Evolutionary conservation across 2,797 vertebrate species (phyloP), one percentile per base, ranked within the genome.

Genomic region (Bryconaethiops microstoma): DNA sequence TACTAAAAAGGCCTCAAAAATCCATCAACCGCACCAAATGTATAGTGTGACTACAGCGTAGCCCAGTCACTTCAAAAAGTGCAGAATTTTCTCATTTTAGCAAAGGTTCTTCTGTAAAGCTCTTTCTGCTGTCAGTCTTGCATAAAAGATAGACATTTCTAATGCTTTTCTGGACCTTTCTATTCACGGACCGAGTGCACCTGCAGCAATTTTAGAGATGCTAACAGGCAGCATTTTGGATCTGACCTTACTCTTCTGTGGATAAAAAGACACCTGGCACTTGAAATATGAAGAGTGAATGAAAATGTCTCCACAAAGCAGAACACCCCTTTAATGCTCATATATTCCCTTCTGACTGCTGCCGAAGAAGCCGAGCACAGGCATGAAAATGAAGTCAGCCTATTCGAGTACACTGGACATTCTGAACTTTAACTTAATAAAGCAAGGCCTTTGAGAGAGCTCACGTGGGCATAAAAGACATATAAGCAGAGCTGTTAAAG

Each of bases 401-500:
- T 10, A 19, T 29, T 35, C 52, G 10, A 21, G 65, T 59, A 68
- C 59, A 54, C 74, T 68, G 48, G 74, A 74, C 14, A 29, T 21
- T 35, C 21, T 13, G 62, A 76, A 68, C 40, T 64, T 76, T n/a
- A 52, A 70, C 21, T 78, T 63, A 76, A 76, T 80, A 77, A 76
- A 63, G 35, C 50, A 67, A 80, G 84, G 85, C 84, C 65, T 79
- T 62, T 65, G 82, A 55, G 40, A 83, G 82, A 68, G 72, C 77
- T 86, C 85, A 83, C 77, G 29, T 77, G 73, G 78, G 59, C 84
- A 88, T 85, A 71, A 86, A 86, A 83, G 67, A 84, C 78, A 85
- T 86, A 90, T 87, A 63, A 91, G 87, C 83, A 80, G 78, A 71
- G 12, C 78, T 81, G 85, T 84, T 83, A 85, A 87, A 87, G 87